A percentile compares a stretch with the other conserved stretches of the same genome.
phyloP scores from a whole-genome alignment of 2,888 invertebrate species.

The Zeuzera pyrina region DNA sequence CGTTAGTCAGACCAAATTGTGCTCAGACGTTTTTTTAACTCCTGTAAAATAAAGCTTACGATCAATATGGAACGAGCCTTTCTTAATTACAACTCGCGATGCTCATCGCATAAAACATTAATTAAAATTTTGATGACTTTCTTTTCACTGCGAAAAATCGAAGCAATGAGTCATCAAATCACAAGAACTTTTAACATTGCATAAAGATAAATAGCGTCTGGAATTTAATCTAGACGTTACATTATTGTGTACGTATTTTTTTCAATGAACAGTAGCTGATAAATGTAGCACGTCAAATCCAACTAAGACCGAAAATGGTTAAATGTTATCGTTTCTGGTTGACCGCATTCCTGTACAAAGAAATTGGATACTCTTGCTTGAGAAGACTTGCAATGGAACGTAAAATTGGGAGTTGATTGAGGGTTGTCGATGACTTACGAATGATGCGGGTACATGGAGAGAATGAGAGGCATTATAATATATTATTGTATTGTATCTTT shows the following conservation, averaged over 20 bases:
- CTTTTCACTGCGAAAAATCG: slow-evolving; percentile 26
- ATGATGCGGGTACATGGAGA: too few relatives aligned
- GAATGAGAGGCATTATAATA: too few relatives aligned
- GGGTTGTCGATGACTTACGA: too few relatives aligned
- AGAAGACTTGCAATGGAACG: slow-evolving; percentile 58
- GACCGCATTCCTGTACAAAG: slow-evolving; percentile 49
- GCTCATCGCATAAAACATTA: slow-evolving; percentile 36
- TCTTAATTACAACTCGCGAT: slow-evolving; percentile 33
- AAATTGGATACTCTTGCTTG: slow-evolving; percentile 61
- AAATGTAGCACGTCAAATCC: slow-evolving; percentile 27
- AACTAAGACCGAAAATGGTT: slow-evolving; percentile 38
- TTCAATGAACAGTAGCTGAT: slow-evolving; percentile 17
- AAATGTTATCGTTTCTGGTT: slow-evolving; percentile 54
- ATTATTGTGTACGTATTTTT: slow-evolving; percentile 22
- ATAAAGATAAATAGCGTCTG: neutral
- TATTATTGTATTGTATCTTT: too few relatives aligned
- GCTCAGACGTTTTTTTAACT: neutral
- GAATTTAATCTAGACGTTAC: slow-evolving; percentile 19
- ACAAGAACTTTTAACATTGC: slow-evolving; percentile 11
- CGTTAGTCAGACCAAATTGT: too few relatives aligned
- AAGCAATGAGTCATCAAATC: slow-evolving; percentile 23
- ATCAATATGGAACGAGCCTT: slow-evolving; percentile 28
- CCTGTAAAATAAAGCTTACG: slow-evolving; percentile 19
- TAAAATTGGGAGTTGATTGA: slow-evolving; percentile 56
- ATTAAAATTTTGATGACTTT: slow-evolving; percentile 47